phyloP scores from a whole-genome alignment of 2,113 vertebrate species.

The Hoplias malabaricus region DNA sequence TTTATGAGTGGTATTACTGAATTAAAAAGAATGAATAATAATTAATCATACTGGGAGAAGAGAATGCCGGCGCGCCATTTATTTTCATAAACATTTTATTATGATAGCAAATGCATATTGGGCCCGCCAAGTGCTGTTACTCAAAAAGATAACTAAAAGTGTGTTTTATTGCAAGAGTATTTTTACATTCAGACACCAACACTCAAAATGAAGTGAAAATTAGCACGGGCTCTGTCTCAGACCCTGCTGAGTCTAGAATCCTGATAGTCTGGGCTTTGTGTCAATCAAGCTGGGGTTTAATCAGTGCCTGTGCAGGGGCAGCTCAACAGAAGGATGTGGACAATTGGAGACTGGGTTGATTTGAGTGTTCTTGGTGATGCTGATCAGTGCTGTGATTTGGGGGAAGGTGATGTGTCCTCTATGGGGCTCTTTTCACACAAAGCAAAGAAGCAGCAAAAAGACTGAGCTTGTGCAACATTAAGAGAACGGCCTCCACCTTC shows the following conservation, averaged over 20 bases:
- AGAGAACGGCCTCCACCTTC: neutral
- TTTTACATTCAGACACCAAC: neutral
- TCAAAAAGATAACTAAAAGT: slow-evolving; percentile 1
- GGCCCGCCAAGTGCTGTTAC: slow-evolving; percentile 5
- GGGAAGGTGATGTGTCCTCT: neutral
- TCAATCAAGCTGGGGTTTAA: neutral
- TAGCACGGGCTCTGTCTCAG: neutral
- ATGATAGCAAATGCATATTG: slow-evolving; percentile 16
- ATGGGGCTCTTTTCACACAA: neutral
- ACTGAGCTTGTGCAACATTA: neutral
- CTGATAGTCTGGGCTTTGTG: neutral
- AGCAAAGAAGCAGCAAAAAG: neutral
- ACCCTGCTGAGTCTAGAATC: neutral
- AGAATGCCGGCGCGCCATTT: slow-evolving; percentile 13
- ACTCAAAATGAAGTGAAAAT: neutral
- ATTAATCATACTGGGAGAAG: slow-evolving; percentile 44
- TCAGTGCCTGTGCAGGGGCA: neutral
- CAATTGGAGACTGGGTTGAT: neutral
- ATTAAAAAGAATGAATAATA: slow-evolving; percentile 51
- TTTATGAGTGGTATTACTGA: slow-evolving; percentile 45
- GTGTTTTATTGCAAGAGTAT: neutral
- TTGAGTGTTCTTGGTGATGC: neutral
- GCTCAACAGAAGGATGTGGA: neutral
- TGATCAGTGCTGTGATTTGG: neutral
- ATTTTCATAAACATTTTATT: slow-evolving; percentile 44